Conservation (phyloP, 2,888 invertebrate genomes). For the Elegia similella region DNA sequence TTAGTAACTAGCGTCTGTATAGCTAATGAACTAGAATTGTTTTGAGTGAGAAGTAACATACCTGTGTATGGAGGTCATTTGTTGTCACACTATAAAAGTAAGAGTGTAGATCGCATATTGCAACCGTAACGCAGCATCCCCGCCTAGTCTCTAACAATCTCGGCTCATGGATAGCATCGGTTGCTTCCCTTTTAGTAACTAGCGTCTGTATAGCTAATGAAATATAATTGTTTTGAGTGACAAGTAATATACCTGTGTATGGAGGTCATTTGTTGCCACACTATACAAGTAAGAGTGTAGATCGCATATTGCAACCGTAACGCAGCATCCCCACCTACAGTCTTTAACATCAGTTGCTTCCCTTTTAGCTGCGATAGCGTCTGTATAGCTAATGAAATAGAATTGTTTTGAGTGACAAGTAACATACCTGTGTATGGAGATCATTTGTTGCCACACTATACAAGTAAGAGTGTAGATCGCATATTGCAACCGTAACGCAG, state of each 20-base stretch:
- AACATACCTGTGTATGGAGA: constrained; percentile 89
- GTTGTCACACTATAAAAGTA: constrained; percentile 92
- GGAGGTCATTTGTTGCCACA: constrained; percentile 94
- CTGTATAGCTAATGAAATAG: no score
- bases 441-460: constrained; percentile 94
- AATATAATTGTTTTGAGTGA: no score
- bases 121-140: constrained; percentile 88
- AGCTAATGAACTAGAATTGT: no score
- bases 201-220: no score
- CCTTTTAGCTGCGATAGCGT: constrained; percentile 31
- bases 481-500: constrained; percentile 91
- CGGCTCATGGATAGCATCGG: constrained; percentile 18
- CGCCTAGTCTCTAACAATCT: constrained; percentile 34
- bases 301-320: constrained; percentile 92
- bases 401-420: no score
- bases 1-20: no score
- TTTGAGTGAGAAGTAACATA: no score
- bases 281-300: constrained; percentile 92
- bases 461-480: constrained; percentile 93
- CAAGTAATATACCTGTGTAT: constrained; percentile 88
- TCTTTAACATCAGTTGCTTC: constrained; percentile 22
- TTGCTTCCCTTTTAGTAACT: constrained; percentile 18
- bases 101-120: constrained; percentile 94
- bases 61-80: constrained; percentile 94
- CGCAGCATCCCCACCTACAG: constrained; percentile 82